These are phyloP conservation scores for Phrynosoma platyrhinos DNA, from an alignment of 2,113 vertebrate genomes.

Conservation along the genomic window DNA sequence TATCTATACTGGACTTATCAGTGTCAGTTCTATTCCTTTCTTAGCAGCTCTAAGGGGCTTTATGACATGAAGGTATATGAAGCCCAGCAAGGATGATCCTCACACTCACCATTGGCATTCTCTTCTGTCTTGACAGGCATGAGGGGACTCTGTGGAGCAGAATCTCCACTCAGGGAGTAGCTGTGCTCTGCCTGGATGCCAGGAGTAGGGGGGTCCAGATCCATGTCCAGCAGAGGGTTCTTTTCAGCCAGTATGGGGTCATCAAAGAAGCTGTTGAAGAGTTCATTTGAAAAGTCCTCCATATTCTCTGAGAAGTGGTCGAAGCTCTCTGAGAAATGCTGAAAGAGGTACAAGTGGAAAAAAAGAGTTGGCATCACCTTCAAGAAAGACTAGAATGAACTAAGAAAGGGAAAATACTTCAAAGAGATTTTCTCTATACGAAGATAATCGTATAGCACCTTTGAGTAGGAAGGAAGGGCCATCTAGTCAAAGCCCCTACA, in stretches of 20 bases:
- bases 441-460: too few relatives aligned
- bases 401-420: too few relatives aligned
- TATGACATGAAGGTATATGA: background rate
- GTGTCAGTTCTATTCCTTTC: slow-evolving; percentile 18
- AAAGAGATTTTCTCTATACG: too few relatives aligned
- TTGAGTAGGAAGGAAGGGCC: too few relatives aligned
- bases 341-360: slow-evolving; percentile 30
- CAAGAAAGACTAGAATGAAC: background rate
- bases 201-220: slow-evolving; percentile 90
- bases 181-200: slow-evolving; percentile 98
- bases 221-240: slow-evolving; percentile 91
- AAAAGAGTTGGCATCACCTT: slow-evolving; percentile 14
- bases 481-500: too few relatives aligned
- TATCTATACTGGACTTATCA: background rate
- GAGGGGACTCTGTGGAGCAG: slow-evolving; percentile 96
- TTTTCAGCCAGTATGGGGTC: slow-evolving; percentile 94
- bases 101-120: slow-evolving; percentile 83
- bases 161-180: slow-evolving; percentile 97
- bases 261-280: slow-evolving; percentile 98
- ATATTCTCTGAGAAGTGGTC: slow-evolving; percentile 97
- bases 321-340: slow-evolving; percentile 84
- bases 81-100: background rate
- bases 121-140: slow-evolving; percentile 95
- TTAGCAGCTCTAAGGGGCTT: background rate
- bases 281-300: slow-evolving; percentile 97